Percentiles rank a stretch among this genome's conserved stretches.
Evolutionary conservation across 2,888 invertebrate species (phyloP).

Genomic region (Stenoptilia bipunctidactyla): DNA sequence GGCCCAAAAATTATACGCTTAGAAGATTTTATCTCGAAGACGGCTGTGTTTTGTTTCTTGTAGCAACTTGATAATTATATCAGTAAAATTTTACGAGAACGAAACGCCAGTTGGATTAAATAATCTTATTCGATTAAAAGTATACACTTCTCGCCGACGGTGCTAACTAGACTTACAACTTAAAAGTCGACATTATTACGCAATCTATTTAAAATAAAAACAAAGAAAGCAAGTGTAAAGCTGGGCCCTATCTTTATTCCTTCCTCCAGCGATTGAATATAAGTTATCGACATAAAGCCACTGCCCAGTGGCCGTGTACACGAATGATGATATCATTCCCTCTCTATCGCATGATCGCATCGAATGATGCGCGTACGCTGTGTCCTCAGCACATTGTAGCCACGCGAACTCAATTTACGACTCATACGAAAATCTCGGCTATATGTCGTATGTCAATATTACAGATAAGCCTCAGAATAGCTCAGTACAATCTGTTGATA

Average conservation of each 20-base stretch:
- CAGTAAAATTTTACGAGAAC: no score
- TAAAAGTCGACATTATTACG: no score
- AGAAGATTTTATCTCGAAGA: no score
- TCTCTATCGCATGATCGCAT: constrained; percentile 45
- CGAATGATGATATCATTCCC: constrained; percentile 20
- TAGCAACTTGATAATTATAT: no score
- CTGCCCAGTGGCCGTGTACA: constrained; percentile 13
- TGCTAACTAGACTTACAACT: no score
- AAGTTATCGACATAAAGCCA: constrained; percentile 10
- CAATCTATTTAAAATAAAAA: no score
- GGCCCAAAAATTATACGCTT: no score
- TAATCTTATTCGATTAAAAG: no score
- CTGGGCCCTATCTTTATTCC: background rate
- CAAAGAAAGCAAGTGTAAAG: no score
- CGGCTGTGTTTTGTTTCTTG: no score
- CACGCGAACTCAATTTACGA: constrained; percentile 37
- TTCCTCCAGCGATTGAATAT: background rate
- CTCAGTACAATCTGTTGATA: background rate
- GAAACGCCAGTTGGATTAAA: no score
- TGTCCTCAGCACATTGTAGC: constrained; percentile 15
- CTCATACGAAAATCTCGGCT: constrained; percentile 36
- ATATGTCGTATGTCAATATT: constrained; percentile 42
- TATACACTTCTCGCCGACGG: no score
- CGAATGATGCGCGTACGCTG: constrained; percentile 30
- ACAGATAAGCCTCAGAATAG: constrained; percentile 9